phyloP scores from a whole-genome alignment of 1,140 invertebrate species.

The Mactra quadrangularis region DNA sequence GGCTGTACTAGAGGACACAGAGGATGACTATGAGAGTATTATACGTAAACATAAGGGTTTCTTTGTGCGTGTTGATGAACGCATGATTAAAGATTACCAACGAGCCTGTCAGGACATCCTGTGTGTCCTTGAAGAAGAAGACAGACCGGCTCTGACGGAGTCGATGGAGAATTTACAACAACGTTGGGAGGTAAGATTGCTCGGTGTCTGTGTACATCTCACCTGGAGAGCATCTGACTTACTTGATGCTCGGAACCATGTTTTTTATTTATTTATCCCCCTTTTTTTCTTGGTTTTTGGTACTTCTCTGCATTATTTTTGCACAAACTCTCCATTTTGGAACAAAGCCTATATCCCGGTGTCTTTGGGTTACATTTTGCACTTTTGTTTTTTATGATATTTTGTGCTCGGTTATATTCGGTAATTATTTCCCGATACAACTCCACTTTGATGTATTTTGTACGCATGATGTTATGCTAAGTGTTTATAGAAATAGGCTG shows the following conservation, averaged over 20 bases:
- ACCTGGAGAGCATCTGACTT: constrained; percentile 51
- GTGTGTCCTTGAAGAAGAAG: constrained; percentile 87
- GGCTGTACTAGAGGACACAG: constrained; percentile 91
- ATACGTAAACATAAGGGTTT: constrained; percentile 90
- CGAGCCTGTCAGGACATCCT: constrained; percentile 92
- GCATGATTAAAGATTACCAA: constrained; percentile 90
- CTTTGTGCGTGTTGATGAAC: constrained; percentile 92
- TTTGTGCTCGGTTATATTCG: too few relatives aligned
- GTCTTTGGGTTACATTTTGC: background rate
- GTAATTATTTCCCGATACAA: too few relatives aligned
- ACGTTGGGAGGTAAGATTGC: constrained; percentile 74
- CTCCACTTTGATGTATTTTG: too few relatives aligned
- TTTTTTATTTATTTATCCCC: background rate
- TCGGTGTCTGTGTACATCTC: constrained; percentile 43
- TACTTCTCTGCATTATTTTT: constrained; percentile 33
- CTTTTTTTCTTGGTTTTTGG: constrained; percentile 3
- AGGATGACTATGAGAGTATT: constrained; percentile 91
- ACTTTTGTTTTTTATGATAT: too few relatives aligned
- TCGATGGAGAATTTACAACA: constrained; percentile 69
- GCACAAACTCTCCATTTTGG: constrained; percentile 46
- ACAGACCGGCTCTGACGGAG: constrained; percentile 87
- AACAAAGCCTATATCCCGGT: constrained; percentile 54
- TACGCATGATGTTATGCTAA: constrained; percentile 13
- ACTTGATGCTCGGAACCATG: constrained; percentile 26
- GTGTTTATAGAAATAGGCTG: constrained; percentile 29